Conservation (phyloP, 2,797 vertebrate genomes). For the Gobionotothen gibberifrons region DNA sequence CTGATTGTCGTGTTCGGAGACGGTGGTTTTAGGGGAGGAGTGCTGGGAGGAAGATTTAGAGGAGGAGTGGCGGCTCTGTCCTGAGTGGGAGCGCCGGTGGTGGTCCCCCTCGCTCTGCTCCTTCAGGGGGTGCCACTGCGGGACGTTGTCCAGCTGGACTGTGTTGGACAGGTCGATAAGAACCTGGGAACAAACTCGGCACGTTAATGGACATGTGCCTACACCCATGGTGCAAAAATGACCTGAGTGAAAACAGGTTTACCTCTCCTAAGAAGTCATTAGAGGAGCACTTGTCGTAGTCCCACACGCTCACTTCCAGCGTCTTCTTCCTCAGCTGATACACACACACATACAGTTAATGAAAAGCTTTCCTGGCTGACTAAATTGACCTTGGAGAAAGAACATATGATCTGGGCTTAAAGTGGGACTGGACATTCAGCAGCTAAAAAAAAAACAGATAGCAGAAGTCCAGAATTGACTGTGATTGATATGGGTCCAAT, state of each 20-base stretch:
- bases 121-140: slow-evolving; percentile 93
- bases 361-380: neutral
- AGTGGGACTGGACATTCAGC: slow-evolving; percentile 16
- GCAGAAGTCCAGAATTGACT: slow-evolving; percentile 26
- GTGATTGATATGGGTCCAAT: slow-evolving; percentile 31
- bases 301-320: slow-evolving; percentile 98
- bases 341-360: slow-evolving; percentile 57
- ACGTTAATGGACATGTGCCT: neutral
- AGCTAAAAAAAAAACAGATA: slow-evolving; percentile 10
- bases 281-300: slow-evolving; percentile 96
- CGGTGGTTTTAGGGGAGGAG: slow-evolving; percentile 91
- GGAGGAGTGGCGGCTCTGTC: slow-evolving; percentile 89
- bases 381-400: neutral
- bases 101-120: slow-evolving; percentile 95
- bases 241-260: slow-evolving; percentile 56
- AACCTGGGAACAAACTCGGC: slow-evolving; percentile 81
- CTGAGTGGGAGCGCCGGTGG: slow-evolving; percentile 90
- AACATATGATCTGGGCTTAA: slow-evolving; percentile 20
- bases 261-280: slow-evolving; percentile 99
- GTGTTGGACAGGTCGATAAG: slow-evolving; percentile 94
- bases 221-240: neutral
- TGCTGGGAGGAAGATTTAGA: slow-evolving; percentile 89
- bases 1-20: slow-evolving; percentile 82
- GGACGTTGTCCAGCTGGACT: slow-evolving; percentile 92
- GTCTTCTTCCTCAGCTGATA: slow-evolving; percentile 97